Base-by-base conservation (phyloP, 2,888 invertebrate genomes). In the Parnassius orleans region DNA sequence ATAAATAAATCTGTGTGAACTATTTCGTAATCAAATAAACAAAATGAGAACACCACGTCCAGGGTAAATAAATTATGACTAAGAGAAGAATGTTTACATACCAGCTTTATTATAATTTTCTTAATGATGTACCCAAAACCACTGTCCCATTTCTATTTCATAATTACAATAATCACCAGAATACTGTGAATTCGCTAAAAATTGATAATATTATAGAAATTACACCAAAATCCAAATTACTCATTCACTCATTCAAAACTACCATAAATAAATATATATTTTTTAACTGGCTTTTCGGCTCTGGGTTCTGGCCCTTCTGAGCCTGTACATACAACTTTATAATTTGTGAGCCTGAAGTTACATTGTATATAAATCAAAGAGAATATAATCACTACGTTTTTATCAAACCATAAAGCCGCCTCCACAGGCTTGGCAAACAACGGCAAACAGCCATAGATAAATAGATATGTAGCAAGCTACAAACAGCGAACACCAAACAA, bases 81-180 rank as follows among this genome's bases (percentile, higher is more conserved):
- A 42, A 54, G 43, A 41, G 19, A 50, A 56, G 19, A 33, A 7
- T 33, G 33, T 19, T n/a, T 51, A 63, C 63, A n/a, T 63, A 63
- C 63, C 48, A 50, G 42, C 53, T 44, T 57, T 58, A 58, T 44
- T 46, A 9, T 52, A 46, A 55, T 42, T 59, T 58, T 14, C 7
- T 52, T 50, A 14, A 41, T 11, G 33, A 46, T 55, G 52, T 46
- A 52, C 54, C 51, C 55, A 42, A 59, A 51, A 33, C 12, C 33
- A 41, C 53, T 54, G 44, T 54, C n/a, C 59, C 63, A 63, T 63
- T 58, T 58, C 63, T 59, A 52, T 19, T 58, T 59, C 53, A 56
- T 61, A 12, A 55, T 48, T 44, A 14, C 33, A 33, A 33, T 33
- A 33, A 33, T 33, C 33, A 33, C 33, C 33, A 33, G 7, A 33